A percentile compares a stretch with the other conserved stretches of the same genome.
Evolutionary conservation across 2,888 invertebrate species (phyloP).

Genomic region (Pristionchus fissidentatus): DNA sequence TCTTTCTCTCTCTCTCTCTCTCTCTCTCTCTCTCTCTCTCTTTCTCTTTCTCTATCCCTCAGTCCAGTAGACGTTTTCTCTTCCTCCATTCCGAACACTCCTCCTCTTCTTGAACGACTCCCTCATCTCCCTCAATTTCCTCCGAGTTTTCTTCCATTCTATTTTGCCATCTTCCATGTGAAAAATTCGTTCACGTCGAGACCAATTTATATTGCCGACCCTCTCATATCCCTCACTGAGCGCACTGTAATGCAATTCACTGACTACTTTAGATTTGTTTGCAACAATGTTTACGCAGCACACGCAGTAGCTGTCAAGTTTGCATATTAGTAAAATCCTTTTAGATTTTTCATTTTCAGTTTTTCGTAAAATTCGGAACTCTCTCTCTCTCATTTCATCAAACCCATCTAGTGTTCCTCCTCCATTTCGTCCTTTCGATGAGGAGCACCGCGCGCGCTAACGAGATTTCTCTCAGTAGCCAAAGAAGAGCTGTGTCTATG

Average conservation of each 20-base stretch:
- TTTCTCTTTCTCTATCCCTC: not conserved
- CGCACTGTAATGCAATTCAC: not conserved
- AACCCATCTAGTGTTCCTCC: not conserved
- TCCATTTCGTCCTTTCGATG: slow-evolving; percentile 22
- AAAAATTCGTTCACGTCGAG: not conserved
- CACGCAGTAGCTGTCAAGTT: not conserved
- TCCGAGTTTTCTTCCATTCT: not conserved
- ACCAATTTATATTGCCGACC: not conserved
- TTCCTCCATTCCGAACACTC: too few relatives aligned
- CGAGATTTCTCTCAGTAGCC: not conserved
- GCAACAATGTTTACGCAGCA: not conserved
- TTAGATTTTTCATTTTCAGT: not conserved
- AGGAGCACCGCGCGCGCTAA: too few relatives aligned
- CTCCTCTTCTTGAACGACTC: too few relatives aligned
- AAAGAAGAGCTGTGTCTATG: not conserved
- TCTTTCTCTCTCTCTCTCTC: too few relatives aligned
- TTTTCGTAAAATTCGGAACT: slow-evolving; percentile 1
- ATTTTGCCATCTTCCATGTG: not conserved
- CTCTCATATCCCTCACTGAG: not conserved
- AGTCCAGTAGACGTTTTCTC: too few relatives aligned
- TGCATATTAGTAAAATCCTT: too few relatives aligned
- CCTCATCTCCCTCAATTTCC: not conserved
- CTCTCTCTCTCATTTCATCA: not conserved
- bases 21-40: not conserved
- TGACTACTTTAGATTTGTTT: not conserved